Percentiles rank a stretch among this genome's conserved stretches.
Evolutionary conservation across 1,140 invertebrate species (phyloP).

Genomic region (Drosophila dunni): DNA sequence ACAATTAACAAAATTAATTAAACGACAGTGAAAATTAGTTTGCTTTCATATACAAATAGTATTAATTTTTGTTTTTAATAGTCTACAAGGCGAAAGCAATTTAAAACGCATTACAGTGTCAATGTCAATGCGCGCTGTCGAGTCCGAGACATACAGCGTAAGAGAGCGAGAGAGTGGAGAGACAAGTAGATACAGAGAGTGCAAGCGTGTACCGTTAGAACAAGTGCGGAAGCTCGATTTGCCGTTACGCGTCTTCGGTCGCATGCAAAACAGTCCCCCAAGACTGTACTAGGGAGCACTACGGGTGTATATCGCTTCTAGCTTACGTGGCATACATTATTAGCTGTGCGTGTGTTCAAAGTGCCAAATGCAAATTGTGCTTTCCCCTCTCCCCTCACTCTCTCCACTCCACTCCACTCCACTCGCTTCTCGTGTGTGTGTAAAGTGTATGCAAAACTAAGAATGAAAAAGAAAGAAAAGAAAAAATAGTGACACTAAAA

Average conservation of each 20-base stretch:
- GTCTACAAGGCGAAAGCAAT: conserved; percentile 47
- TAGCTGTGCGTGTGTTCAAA: conserved; percentile 67
- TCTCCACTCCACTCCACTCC: neutral
- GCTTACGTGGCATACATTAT: conserved; percentile 78
- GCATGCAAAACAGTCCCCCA: conserved; percentile 43
- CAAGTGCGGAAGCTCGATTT: conserved; percentile 69
- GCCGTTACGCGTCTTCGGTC: conserved; percentile 58
- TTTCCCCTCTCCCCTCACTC: neutral
- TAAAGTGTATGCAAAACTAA: conserved; percentile 48
- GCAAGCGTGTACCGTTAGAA: conserved; percentile 56
- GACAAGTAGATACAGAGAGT: neutral
- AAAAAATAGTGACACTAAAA: conserved; percentile 35
- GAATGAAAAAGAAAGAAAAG: conserved; percentile 18
- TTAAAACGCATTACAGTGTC: conserved; percentile 49
- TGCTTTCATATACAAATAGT: neutral
- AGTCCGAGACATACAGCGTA: conserved; percentile 12
- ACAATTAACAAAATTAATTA: conserved; percentile 31
- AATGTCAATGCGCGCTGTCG: conserved; percentile 52
- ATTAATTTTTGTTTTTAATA: neutral
- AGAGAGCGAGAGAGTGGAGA: neutral
- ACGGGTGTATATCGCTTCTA: conserved; percentile 13
- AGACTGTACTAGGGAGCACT: conserved; percentile 34
- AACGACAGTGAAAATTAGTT: conserved; percentile 5
- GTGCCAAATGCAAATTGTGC: conserved; percentile 64
- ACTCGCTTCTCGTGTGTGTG: conserved; percentile 2